Base-by-base conservation (phyloP, 2,797 vertebrate species). In the Tenualosa ilisha region DNA sequence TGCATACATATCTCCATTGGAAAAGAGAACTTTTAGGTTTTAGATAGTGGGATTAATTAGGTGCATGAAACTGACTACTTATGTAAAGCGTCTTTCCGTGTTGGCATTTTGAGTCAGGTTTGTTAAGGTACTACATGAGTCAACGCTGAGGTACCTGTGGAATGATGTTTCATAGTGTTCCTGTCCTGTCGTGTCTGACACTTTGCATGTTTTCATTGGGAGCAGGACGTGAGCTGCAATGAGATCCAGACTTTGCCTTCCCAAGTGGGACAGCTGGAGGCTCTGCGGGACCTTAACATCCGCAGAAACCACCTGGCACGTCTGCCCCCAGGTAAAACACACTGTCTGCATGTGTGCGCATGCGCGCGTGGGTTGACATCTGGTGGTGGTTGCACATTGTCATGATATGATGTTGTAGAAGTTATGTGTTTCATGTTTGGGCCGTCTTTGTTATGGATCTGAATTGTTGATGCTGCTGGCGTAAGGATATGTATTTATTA, bases 211-310 rank as follows among this genome's bases (percentile, higher is more conserved):
- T 22, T 59, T 59, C 56, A 20, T 82, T 88, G 91, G 31, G 68
- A 75, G 81, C 91, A 99, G 98, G 98, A 99, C 83, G 97, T 99
- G 79, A 99, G 98, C 94, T 99, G 98, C 91, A 99, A 99, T 89
- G 98, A 99, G 95, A 97, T 99, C 94, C 97, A 97, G 94, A 97
- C 94, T 83, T 90, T 99, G 88, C 98, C 98, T 79, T 93, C 96
- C 17, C 97, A 99, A 91, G 94, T 99, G 56, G 97, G 97, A 88
- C 94, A 93, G 90, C 92, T 99, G 90, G 97, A 98, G 90, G 93
- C 95, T 53, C 94, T 99, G 51, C 91, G 97, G 84, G 98, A 99
- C 93, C 94, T 99, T 82, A 99, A 98, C 90, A 95, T 99, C 88
- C 95, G 98, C 92, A 96, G 98, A 89, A 99, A 99, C 93, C 96